Base-by-base conservation (phyloP, 1,140 invertebrate species). In the Drosophila sproati region DNA sequence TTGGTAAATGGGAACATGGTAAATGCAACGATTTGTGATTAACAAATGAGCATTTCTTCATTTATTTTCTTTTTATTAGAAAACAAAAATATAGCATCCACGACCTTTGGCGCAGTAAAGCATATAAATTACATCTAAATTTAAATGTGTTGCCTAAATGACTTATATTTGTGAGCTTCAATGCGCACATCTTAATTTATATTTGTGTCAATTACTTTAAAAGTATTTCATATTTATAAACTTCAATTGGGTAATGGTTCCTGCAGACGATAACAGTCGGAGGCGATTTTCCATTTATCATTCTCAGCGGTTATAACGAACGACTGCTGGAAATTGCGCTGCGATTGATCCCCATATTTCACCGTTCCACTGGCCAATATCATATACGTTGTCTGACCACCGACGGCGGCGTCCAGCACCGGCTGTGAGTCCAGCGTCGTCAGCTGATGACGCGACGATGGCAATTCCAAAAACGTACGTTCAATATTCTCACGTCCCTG, bases 201-300 rank as follows among this genome's bases (percentile, higher is more conserved):
- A 7, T 39, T 2, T 39, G 37, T 5, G 6, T 43, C 10, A n/a
- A 2, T 20, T 47, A 50, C 8, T 28, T 50, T 50, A 29, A 6
- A 6, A 2, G 20, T 20, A 6, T 48, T 20, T n/a, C 47, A 7
- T 5, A 2, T n/a, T 32, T 32, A 3, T 32, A 55, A 37, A 28
- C 4, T 20, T 12, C n/a, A 29, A 32, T 10, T n/a, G 3, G 12
- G 28, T 34, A 73, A 8, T 3, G 70, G 70, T 37, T 96, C 95
- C 94, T 97, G 96, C 78, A 96, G 93, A 85, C 97, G 94, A 82
- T 96, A 97, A 76, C 95, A 96, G 89, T 98, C 97, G 50, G 95
- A 97, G 29, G 96, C 96, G 70, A 98, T 97, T 93, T 97, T 97
- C 97, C 97, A 98, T 91, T 97, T 97, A 66, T 97, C 96, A 28